Conservation (phyloP, 2,888 invertebrate species). For the Venusia cambrica region DNA sequence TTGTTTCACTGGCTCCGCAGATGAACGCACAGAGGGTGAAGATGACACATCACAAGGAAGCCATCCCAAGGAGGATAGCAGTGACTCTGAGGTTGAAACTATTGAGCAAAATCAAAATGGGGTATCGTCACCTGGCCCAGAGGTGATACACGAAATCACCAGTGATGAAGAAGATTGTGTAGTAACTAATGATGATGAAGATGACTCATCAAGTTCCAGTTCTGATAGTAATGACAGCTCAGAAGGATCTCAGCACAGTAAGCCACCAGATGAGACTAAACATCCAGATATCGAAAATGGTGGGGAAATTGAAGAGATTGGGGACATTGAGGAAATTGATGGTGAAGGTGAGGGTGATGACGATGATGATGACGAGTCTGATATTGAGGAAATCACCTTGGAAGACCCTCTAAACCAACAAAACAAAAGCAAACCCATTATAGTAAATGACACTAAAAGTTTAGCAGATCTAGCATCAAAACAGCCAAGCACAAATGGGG, state of each 20-base stretch:
- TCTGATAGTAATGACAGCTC: constrained; percentile 80
- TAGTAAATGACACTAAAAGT: constrained; percentile 87
- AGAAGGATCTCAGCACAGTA: constrained; percentile 74
- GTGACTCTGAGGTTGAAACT: constrained; percentile 65
- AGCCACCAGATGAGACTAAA: constrained; percentile 77
- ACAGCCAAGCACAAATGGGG: constrained; percentile 59
- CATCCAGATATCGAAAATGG: constrained; percentile 79
- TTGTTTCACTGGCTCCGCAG: constrained; percentile 44
- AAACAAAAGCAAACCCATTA: constrained; percentile 74
- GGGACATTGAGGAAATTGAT: constrained; percentile 51
- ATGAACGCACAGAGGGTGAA: constrained; percentile 74
- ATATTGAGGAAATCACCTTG: constrained; percentile 80
- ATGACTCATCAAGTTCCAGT: constrained; percentile 79
- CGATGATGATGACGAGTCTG: constrained; percentile 32
- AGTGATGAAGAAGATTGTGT: constrained; percentile 80
- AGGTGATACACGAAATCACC: constrained; percentile 74
- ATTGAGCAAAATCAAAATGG: constrained; percentile 70
- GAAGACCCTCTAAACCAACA: constrained; percentile 83
- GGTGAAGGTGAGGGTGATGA: constrained; percentile 78
- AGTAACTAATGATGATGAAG: constrained; percentile 76
- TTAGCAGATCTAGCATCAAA: constrained; percentile 86
- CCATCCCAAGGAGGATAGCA: constrained; percentile 70
- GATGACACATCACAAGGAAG: constrained; percentile 76
- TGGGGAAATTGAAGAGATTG: constrained; percentile 57
- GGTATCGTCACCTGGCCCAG: constrained; percentile 55